Evolutionary conservation across 2,113 vertebrate genomes (phyloP).

Genomic region (Tor tambroides): DNA sequence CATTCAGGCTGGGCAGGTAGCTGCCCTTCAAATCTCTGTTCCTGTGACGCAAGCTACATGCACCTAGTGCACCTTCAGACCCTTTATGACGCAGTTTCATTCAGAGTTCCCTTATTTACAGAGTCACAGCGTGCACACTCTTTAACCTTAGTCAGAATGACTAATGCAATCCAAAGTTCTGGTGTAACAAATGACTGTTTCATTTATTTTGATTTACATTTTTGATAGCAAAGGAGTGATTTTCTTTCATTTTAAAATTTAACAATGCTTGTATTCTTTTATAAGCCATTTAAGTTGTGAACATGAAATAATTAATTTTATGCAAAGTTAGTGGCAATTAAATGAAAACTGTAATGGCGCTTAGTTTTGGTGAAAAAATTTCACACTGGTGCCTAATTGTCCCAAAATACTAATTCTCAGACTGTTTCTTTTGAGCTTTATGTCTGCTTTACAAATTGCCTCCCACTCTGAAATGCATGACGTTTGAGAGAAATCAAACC

Average conservation of each 20-base stretch:
- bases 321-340: background rate
- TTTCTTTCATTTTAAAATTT: background rate
- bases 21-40: background rate
- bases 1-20: background rate
- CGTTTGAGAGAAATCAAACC: background rate
- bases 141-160: constrained; percentile 22
- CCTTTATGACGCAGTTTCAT: constrained; percentile 9
- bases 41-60: constrained; percentile 1
- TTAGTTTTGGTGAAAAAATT: background rate
- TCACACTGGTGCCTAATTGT: background rate
- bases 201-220: background rate
- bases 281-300: background rate
- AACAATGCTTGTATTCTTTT: background rate
- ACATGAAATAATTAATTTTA: background rate
- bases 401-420: background rate
- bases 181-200: background rate
- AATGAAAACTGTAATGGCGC: background rate
- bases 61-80: background rate
- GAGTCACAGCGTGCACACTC: background rate
- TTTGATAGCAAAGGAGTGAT: background rate
- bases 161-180: background rate
- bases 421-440: background rate
- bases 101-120: background rate
- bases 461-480: background rate
- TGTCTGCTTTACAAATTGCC: background rate